Evolutionary conservation across 2,113 vertebrate species (phyloP).

Genomic region (Cyanistes caeruleus): DNA sequence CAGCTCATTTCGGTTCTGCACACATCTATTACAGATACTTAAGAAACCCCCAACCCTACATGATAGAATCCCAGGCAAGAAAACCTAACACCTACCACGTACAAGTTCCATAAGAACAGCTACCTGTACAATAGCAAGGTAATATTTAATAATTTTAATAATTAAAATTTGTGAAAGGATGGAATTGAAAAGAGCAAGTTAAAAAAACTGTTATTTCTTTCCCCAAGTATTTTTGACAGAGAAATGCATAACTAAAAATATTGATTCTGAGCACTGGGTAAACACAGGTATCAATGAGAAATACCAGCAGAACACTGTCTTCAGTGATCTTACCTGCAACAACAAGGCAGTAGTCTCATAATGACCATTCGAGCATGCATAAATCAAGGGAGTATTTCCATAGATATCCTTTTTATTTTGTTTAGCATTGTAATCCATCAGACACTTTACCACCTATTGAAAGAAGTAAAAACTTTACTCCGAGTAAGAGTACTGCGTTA

Average conservation of each 20-base stretch:
- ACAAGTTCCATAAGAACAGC: neutral
- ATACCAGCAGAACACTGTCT: neutral
- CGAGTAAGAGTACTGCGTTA: neutral
- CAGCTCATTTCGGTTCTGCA: neutral
- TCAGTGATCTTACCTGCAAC: conserved; percentile 79
- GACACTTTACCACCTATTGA: conserved; percentile 83
- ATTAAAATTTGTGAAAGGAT: neutral
- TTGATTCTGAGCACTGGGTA: neutral
- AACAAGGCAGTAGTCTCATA: conserved; percentile 79
- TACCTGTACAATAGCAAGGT: neutral
- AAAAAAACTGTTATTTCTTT: neutral
- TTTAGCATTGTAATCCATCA: conserved; percentile 87
- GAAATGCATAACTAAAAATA: neutral
- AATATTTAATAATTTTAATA: neutral
- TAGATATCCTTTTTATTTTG: conserved; percentile 89
- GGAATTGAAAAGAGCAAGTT: neutral
- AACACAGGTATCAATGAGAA: neutral
- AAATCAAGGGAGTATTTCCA: conserved; percentile 92
- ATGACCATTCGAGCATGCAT: conserved; percentile 83
- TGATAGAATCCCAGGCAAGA: neutral
- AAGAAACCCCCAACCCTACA: neutral
- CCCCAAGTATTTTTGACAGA: neutral
- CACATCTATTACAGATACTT: neutral
- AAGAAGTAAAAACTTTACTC: neutral
- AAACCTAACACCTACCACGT: neutral